Evolutionary conservation across 2,797 vertebrate species (phyloP).

Genomic region (Trematomus bernacchii): DNA sequence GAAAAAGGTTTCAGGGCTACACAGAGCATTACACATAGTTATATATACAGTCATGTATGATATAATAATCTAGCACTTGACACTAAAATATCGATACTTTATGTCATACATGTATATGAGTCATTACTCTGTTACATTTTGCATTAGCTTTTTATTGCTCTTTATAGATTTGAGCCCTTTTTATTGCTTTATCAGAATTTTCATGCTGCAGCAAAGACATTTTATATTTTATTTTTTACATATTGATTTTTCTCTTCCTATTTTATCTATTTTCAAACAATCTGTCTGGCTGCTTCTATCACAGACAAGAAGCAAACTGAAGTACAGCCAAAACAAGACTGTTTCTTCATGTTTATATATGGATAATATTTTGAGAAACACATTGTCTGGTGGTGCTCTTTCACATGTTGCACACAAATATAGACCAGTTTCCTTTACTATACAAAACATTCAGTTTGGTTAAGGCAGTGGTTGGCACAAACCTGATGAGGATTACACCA

Average conservation of each 20-base stretch:
- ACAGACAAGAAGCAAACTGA: neutral
- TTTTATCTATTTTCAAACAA: neutral
- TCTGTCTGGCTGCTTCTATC: neutral
- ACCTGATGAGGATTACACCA: too few species aligned
- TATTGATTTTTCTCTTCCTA: neutral
- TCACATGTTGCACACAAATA: too few species aligned
- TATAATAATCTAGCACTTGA: constrained; percentile 4
- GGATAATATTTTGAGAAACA: too few species aligned
- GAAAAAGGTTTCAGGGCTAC: constrained; percentile 10
- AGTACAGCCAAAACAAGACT: neutral
- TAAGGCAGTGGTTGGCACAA: too few species aligned
- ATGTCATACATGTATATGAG: neutral
- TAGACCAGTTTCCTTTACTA: too few species aligned
- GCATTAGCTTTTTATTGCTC: neutral
- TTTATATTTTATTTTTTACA: neutral
- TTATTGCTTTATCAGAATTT: neutral
- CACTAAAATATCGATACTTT: neutral
- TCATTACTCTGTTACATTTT: constrained; percentile 3
- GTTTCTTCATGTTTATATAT: too few species aligned
- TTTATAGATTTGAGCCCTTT: neutral
- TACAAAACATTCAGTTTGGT: too few species aligned
- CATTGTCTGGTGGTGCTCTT: too few species aligned
- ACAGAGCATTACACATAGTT: neutral
- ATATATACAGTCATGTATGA: neutral
- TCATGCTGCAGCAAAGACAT: neutral